Base-by-base conservation (phyloP, 2,113 vertebrate genomes). In the Plestiodon gilberti region DNA sequence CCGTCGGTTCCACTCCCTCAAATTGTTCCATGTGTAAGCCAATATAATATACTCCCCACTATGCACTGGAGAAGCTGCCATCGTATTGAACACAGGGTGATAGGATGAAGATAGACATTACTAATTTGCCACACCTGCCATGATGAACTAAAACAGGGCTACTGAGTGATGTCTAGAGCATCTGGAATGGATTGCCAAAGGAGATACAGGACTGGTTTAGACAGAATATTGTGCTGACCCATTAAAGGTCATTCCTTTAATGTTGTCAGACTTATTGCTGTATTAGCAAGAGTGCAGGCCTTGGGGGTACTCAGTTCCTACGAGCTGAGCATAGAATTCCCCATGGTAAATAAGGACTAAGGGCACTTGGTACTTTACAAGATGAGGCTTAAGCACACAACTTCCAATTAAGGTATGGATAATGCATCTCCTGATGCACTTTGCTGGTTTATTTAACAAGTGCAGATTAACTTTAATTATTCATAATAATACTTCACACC, bases 361-460 rank as follows among this genome's bases (percentile, higher is more conserved):
- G 85, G 88, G 22, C 11, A 82, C 40, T 74, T 84, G 30, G 28
- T 28, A 86, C 55, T 83, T 88, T 85, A 74, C 0, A 0, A 65
- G 84, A 88, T 77, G 28, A 88, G 18, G 57, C 57, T 83, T 84
- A 89, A 87, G 90, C 83, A 83, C 92, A 91, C 64, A 35, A 89
- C 48, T n/a, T 75, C 55, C 75, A 93, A 88, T 90, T 87, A 93
- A 90, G 90, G 82, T 86, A 92, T 28, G 92, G 93, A 91, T 94
- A 93, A 94, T 91, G 86, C 81, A 93, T 87, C 87, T 81, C 65
- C 92, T 85, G 83, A 90, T 85, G 87, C 88, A 86, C 91, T 77
- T 85, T 84, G 80, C 89, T 94, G 90, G 90, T 94, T 94, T 92
- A 89, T 93, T 94, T 94, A 94, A 93, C 90, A 93, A 94, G 89